Conservation (phyloP, 92 coral and sea anemone species). For the Actinostola sp. region DNA sequence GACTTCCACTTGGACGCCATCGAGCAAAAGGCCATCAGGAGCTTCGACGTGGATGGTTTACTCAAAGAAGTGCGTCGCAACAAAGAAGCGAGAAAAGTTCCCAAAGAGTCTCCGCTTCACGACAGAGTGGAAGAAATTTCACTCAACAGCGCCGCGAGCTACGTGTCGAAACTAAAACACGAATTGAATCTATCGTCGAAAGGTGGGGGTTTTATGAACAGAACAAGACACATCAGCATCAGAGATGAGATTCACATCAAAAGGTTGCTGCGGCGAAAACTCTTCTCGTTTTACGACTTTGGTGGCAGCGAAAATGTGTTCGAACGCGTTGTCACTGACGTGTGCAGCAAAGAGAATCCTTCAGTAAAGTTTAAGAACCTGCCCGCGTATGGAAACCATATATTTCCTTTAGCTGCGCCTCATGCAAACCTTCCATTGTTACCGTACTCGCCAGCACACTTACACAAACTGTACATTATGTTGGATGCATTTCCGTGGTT, state of each 20-base stretch:
- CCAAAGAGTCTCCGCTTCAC: constrained; percentile 24
- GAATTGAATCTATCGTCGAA: constrained; percentile 21
- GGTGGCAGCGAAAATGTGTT: constrained; percentile 40
- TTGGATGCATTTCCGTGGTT: constrained; percentile 47
- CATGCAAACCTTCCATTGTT: constrained; percentile 43
- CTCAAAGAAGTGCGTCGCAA: constrained; percentile 33
- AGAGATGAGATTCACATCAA: constrained; percentile 50
- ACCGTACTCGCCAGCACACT: constrained; percentile 41
- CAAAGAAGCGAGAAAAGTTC: constrained; percentile 27
- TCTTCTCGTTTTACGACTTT: constrained; percentile 40
- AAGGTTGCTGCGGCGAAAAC: constrained; percentile 29
- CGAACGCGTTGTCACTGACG: constrained; percentile 48
- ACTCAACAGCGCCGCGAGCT: constrained; percentile 41
- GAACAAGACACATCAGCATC: constrained; percentile 30
- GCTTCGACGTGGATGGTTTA: constrained; percentile 49
- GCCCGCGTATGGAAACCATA: constrained; percentile 31
- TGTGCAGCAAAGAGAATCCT: constrained; percentile 33
- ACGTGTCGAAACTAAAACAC: constrained; percentile 24
- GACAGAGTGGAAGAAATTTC: constrained; percentile 45
- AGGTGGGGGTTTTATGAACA: constrained; percentile 51
- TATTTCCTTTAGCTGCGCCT: constrained; percentile 50
- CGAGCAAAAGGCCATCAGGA: constrained; percentile 41
- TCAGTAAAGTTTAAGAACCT: constrained; percentile 33
- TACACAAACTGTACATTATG: constrained; percentile 43
- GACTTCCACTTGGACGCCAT: constrained; percentile 6